phyloP scores from a whole-genome alignment of 1,140 invertebrate genomes.

The Drosophila ercepeae region DNA sequence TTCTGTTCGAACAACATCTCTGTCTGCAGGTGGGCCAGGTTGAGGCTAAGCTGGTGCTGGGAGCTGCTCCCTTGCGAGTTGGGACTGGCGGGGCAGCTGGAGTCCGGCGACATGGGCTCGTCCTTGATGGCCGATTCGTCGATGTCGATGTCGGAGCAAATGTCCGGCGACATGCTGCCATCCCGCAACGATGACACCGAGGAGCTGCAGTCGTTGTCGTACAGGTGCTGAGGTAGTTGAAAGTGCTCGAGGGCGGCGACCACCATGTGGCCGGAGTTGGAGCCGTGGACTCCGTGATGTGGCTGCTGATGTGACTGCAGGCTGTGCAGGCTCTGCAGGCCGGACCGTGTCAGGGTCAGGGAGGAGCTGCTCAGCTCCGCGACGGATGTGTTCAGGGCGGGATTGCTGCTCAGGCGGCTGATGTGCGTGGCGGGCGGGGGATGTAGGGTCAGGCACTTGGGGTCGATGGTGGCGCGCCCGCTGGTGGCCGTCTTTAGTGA shows the following conservation, averaged over 20 bases:
- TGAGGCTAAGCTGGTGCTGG: conserved; percentile 70
- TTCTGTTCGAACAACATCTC: conserved; percentile 81
- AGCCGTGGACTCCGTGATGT: conserved; percentile 17
- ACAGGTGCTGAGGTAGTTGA: conserved; percentile 74
- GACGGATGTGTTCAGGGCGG: conserved; percentile 54
- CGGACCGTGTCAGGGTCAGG: conserved; percentile 21
- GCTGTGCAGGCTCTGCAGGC: conserved; percentile 26
- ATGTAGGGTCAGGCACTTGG: conserved; percentile 72
- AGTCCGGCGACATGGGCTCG: conserved; percentile 89
- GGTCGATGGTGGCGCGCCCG: conserved; percentile 76
- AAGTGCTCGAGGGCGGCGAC: conserved; percentile 50
- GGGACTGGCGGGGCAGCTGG: conserved; percentile 88
- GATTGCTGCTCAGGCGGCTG: conserved; percentile 48
- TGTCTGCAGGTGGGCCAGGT: conserved; percentile 84
- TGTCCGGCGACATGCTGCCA: conserved; percentile 77
- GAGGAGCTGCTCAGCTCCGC: conserved; percentile 20
- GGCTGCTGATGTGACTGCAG: conserved; percentile 21
- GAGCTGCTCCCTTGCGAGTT: conserved; percentile 61
- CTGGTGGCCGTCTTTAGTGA: conserved; percentile 86
- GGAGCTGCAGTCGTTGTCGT: conserved; percentile 75
- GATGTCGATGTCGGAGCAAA: conserved; percentile 83
- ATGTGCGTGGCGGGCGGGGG: conserved; percentile 56
- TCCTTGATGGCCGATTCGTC: conserved; percentile 87
- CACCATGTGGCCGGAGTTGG: conserved; percentile 25
- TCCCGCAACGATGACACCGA: conserved; percentile 66